Evolutionary conservation across 2,797 vertebrate species (phyloP), one percentile per base, ranked within the genome.

Genomic region (Phataginus tricuspis): DNA sequence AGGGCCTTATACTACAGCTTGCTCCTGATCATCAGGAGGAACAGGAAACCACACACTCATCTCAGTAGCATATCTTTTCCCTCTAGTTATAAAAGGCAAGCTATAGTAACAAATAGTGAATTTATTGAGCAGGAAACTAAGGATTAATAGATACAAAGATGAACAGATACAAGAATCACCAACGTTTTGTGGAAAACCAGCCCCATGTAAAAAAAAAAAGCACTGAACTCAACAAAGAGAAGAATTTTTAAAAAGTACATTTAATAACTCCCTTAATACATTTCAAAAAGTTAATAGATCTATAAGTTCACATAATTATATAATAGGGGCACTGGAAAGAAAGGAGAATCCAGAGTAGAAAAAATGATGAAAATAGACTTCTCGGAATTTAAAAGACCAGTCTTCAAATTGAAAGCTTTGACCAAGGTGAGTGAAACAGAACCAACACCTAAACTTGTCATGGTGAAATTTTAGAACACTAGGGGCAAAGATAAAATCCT

Each of bases 371-470:
- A 93, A 88, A 42, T n/a, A n/a, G 42, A 59, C 74, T 94, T 74
- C 59, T 83, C 7, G 9, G 55, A 83, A 39, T 89, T 93, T 75
- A 66, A 83, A 57, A 93, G 80, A 45, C 9, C 49, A 49, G 37
- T 82, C 45, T 89, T 83, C 61, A 68, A n/a, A 59, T 68, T 18
- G 79, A 68, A 89, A 94, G 66, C 88, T 31, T 82, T 88, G 74
- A 75, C 39, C 51, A 94, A 89, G 27, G 51, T 45, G 69, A 89
- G 39, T 27, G 25, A 77, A 94, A 59, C 4, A 59, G 78, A 68
- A 90, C 39, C 39, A 77, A 68, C 39, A 80, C 5, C 55, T 63
- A 80, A 37, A 72, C 66, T 49, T 16, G 29, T 94, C 71, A 61
- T 57, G 37, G 37, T 72, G 57, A 72, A 72, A 91, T 79, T 86